Base-by-base conservation (phyloP, 1,140 invertebrate genomes). In the Drosophila setifemur region DNA sequence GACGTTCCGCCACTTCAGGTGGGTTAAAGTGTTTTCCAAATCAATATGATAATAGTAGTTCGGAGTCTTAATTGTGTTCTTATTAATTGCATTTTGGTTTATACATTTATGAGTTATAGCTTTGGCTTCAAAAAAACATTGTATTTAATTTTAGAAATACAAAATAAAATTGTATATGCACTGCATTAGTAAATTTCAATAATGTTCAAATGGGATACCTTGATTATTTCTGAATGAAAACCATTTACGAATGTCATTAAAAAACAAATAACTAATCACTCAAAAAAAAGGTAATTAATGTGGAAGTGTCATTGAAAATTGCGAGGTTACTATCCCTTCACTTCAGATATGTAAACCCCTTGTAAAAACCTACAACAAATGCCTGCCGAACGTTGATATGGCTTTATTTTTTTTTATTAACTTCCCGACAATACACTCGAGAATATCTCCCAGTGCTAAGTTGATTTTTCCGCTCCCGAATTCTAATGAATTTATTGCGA, bases 381-480 rank as follows among this genome's bases (percentile, higher is more conserved):
- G 16, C 23, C 23, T 7, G 8, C 3, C 19, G n/a, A 12, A n/a
- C 18, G 12, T 14, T 54, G 33, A 18, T 58, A 25, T 42, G 18
- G 9, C 31, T 8, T 16, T 23, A 23, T 23, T 23, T 2, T 2
- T 23, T 3, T 23, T 25, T 23, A 25, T 18, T 16, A 23, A 40
- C 25, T 60, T 40, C 52, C 50, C 52, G 18, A 12, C 52, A 40
- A 31, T 58, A 33, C 52, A 58, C 49, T 58, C 31, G 16, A 44
- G 21, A 8, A 28, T 57, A 57, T 61, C 58, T 42, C 35, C 33
- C 2, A 5, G 29, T 54, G 53, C 31, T 1, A 57, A 69, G 66
- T 69, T 39, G 64, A 48, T 6, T 40, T 50, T 69, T 69, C 66
- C 66, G 66, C 63, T 69, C 42, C 49, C 23, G 60, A 49, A 29